Percentiles rank a stretch among this genome's conserved stretches.
These are phyloP conservation scores for Ommatoiulus sabulosus DNA, from an alignment of 2,888 invertebrate species.

Conservation along the genomic window DNA sequence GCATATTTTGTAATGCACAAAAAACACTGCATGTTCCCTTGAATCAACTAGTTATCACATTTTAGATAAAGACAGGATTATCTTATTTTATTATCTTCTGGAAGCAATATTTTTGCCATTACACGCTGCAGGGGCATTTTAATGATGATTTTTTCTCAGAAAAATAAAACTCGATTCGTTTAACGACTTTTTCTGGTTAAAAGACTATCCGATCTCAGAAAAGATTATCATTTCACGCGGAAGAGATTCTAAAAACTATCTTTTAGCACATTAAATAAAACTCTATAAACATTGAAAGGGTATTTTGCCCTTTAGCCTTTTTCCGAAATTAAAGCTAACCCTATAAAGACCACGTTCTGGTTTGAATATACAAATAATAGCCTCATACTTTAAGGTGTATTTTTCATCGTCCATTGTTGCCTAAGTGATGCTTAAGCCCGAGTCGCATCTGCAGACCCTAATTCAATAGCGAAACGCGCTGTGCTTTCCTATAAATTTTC, in stretches of 20 bases:
- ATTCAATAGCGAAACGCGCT: background rate
- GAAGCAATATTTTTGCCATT: too few relatives aligned
- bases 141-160: too few relatives aligned
- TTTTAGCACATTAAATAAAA: background rate
- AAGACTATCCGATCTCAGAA: background rate
- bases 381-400: background rate
- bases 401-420: background rate
- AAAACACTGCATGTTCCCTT: too few relatives aligned
- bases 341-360: background rate
- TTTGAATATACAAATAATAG: background rate
- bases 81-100: too few relatives aligned
- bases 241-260: background rate
- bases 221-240: background rate
- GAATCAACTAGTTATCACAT: too few relatives aligned
- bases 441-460: background rate
- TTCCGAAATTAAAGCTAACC: background rate
- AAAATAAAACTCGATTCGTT: background rate
- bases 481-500: slow-evolving; percentile 29
- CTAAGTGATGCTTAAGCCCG: background rate
- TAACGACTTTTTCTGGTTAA: background rate
- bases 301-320: background rate
- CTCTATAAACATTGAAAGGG: background rate
- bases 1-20: too few relatives aligned
- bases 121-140: too few relatives aligned
- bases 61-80: too few relatives aligned